Percentiles rank a stretch among this genome's conserved stretches.
These are phyloP conservation scores for Pterophyllum scalare DNA, from an alignment of 2,113 vertebrate species.

Conservation along the genomic window DNA sequence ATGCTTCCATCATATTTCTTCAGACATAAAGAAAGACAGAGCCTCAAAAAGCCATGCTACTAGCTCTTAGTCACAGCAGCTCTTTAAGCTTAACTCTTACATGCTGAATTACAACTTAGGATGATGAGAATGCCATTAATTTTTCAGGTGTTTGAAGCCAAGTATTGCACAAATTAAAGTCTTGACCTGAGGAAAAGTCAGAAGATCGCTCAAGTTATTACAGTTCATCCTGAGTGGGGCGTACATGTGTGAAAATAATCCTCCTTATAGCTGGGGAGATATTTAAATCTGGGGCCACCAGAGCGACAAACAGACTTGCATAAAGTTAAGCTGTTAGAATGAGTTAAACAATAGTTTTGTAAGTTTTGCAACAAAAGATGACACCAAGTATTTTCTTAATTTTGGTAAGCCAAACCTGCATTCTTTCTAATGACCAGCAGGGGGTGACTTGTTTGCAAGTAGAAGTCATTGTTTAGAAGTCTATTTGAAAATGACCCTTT, in stretches of 20 bases:
- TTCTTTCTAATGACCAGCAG: not conserved
- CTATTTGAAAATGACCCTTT: not conserved
- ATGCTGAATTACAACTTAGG: not conserved
- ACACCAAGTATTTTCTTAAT: not conserved
- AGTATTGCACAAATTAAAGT: not conserved
- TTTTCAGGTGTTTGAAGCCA: not conserved
- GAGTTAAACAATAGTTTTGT: not conserved
- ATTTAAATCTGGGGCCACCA: conserved; percentile 2
- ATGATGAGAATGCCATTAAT: not conserved
- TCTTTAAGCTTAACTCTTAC: not conserved
- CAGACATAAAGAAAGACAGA: not conserved
- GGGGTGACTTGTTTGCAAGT: not conserved
- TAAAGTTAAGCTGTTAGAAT: not conserved
- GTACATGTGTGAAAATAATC: not conserved
- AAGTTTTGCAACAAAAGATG: not conserved
- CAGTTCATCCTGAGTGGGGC: not conserved
- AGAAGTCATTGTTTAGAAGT: not conserved
- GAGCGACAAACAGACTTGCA: not conserved
- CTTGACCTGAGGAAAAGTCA: not conserved
- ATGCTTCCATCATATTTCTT: conserved; percentile 12
- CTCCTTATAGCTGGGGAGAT: not conserved
- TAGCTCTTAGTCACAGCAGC: not conserved
- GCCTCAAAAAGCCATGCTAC: not conserved
- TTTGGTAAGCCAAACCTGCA: not conserved
- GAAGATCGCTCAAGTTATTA: not conserved